Conservation (phyloP, 2,888 invertebrate species). For the Parasteatoda lunata region DNA sequence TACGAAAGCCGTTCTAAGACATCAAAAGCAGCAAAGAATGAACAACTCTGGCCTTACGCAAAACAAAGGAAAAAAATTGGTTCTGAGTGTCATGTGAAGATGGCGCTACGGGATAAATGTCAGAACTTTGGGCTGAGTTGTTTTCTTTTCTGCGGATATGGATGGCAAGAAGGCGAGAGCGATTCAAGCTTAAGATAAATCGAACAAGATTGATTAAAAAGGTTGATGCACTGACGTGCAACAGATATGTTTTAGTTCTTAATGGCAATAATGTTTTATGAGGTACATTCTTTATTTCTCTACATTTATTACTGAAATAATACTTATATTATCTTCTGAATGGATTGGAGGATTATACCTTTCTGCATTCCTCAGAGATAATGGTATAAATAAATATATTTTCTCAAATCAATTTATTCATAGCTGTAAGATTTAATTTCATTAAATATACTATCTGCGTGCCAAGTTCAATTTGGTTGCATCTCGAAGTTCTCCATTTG, state of each 20-base stretch:
- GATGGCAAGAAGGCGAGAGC: conserved; percentile 9
- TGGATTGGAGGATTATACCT: too few species aligned
- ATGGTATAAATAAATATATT: too few species aligned
- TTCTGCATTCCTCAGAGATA: too few species aligned
- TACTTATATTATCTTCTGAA: too few species aligned
- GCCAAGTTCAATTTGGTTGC: too few species aligned
- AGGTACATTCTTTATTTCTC: too few species aligned
- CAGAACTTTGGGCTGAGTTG: conserved; percentile 42
- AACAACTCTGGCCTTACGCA: conserved; percentile 32
- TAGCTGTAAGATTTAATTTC: too few species aligned
- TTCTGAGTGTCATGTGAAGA: conserved; percentile 49
- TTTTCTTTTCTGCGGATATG: conserved; percentile 15
- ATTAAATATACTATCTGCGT: too few species aligned
- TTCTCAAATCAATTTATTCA: too few species aligned
- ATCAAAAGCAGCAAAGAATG: conserved; percentile 34
- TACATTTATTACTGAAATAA: too few species aligned
- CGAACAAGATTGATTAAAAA: conserved; percentile 38
- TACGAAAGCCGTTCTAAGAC: conserved; percentile 35
- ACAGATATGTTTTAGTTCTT: not conserved
- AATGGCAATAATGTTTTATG: not conserved
- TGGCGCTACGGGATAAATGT: conserved; percentile 60
- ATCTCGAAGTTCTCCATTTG: too few species aligned
- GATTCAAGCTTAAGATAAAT: conserved; percentile 21
- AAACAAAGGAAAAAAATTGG: conserved; percentile 46
- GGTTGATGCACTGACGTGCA: conserved; percentile 9